phyloP scores from a whole-genome alignment of 2,888 invertebrate genomes.

The Camponotus fellah region DNA sequence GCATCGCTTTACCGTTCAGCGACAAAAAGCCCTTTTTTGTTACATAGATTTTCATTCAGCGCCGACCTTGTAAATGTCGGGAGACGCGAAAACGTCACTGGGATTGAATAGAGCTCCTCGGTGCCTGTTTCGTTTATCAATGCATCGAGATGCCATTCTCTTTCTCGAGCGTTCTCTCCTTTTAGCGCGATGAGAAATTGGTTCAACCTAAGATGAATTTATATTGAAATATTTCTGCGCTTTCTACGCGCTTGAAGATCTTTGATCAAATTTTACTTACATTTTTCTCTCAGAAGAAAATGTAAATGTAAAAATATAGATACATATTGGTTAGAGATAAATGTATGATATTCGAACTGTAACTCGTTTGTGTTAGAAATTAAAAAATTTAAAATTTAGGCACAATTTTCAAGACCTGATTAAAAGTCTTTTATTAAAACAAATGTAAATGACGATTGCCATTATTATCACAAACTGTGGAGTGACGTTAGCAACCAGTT shows the following conservation, averaged over 20 bases:
- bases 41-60: conserved; percentile 44
- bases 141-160: conserved; percentile 32
- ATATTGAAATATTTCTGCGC: neutral
- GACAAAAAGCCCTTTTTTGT: conserved; percentile 49
- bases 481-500: conserved; percentile 3
- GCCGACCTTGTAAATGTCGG: conserved; percentile 61
- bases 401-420: neutral
- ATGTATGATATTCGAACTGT: neutral
- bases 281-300: neutral
- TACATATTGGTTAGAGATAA: neutral
- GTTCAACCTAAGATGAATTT: conserved; percentile 40
- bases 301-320: neutral
- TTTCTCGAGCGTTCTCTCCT: conserved; percentile 25
- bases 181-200: conserved; percentile 18
- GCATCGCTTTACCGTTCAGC: conserved; percentile 65
- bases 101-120: neutral
- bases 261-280: neutral
- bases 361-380: neutral
- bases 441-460: neutral
- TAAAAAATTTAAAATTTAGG: neutral
- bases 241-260: neutral
- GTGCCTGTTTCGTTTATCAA: conserved; percentile 38
- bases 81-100: conserved; percentile 35
- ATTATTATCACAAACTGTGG: neutral
- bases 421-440: neutral